These are phyloP conservation scores for Temnothorax curvispinosus DNA, from an alignment of 1,140 invertebrate genomes.

Conservation along the genomic window DNA sequence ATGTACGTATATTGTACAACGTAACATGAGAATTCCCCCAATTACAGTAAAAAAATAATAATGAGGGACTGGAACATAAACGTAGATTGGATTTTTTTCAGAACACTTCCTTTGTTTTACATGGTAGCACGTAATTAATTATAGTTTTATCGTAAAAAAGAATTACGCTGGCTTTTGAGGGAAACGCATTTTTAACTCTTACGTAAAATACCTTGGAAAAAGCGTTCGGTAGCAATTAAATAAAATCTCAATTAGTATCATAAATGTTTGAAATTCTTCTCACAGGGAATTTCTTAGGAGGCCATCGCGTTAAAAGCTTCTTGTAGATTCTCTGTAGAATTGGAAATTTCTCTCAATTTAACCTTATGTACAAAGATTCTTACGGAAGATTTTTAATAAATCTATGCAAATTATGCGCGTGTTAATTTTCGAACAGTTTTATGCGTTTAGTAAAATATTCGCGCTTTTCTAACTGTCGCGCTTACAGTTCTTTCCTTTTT, in stretches of 20 bases:
- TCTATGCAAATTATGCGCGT: background rate
- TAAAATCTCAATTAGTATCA: conserved; percentile 14
- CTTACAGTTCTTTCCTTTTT: background rate
- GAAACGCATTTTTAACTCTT: background rate
- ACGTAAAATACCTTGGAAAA: background rate
- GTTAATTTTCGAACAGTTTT: background rate
- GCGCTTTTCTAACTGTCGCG: background rate
- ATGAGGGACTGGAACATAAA: conserved; percentile 33
- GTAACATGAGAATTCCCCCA: background rate
- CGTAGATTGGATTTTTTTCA: conserved; percentile 43
- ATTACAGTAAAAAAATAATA: conserved; percentile 58
- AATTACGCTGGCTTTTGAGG: background rate
- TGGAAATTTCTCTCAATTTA: background rate
- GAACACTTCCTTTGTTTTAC: conserved; percentile 33
- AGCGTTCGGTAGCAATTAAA: conserved; percentile 11
- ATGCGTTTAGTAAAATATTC: background rate
- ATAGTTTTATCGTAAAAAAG: conserved; percentile 55
- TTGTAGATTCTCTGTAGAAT: background rate
- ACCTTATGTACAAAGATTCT: background rate
- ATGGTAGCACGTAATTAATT: conserved; percentile 58
- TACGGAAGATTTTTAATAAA: background rate
- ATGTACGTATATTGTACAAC: background rate
- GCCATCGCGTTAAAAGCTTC: background rate
- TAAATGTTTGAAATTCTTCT: conserved; percentile 26
- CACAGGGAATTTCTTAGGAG: background rate